phyloP scores from a whole-genome alignment of 2,113 vertebrate species.

The Brachyhypopomus gauderio region DNA sequence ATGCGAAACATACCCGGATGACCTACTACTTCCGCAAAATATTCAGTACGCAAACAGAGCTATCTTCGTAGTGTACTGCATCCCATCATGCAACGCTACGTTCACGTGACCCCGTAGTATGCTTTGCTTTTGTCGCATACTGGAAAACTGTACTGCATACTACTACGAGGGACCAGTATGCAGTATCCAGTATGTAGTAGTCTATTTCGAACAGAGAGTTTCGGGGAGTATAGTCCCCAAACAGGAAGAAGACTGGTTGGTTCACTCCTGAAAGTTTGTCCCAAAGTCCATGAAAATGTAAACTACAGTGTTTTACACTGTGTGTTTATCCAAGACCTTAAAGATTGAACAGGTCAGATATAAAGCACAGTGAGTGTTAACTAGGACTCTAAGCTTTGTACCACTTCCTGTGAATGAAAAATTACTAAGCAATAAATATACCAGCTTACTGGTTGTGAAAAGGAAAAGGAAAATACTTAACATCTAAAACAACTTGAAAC shows the following conservation, averaged over 20 bases:
- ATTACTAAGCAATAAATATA: background rate
- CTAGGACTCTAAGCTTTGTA: background rate
- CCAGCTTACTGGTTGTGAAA: background rate
- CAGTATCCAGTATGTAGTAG: too few species aligned
- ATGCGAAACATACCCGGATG: too few species aligned
- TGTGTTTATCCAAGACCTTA: background rate
- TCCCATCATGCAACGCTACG: too few species aligned
- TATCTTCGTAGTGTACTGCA: too few species aligned
- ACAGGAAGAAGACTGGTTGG: background rate
- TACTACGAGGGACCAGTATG: too few species aligned
- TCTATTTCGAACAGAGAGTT: too few species aligned
- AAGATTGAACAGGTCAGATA: background rate
- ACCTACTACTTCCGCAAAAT: too few species aligned
- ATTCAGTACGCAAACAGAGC: too few species aligned
- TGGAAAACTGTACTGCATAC: too few species aligned
- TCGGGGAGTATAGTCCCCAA: background rate
- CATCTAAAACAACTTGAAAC: slow-evolving; percentile 35
- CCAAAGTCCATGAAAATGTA: background rate
- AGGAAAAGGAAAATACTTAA: background rate
- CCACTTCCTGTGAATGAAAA: slow-evolving; percentile 10
- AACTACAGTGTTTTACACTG: background rate
- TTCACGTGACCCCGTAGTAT: too few species aligned
- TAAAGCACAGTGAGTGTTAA: background rate
- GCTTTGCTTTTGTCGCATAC: too few species aligned
- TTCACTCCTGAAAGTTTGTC: too few species aligned